phyloP scores from a whole-genome alignment of 2,888 invertebrate genomes.

The Acronicta aceris region DNA sequence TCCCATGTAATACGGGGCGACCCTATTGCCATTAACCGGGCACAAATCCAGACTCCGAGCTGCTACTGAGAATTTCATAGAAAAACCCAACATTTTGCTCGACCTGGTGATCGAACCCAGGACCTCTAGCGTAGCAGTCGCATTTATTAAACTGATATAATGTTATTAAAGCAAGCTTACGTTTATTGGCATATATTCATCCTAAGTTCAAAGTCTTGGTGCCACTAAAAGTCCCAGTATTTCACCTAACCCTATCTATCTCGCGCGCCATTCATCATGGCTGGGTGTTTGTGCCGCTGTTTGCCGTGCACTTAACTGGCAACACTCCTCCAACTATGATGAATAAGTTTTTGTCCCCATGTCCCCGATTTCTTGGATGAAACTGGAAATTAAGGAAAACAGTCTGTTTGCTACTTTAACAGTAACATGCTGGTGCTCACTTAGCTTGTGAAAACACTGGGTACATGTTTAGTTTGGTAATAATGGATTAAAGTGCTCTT shows the following conservation, averaged over 20 bases:
- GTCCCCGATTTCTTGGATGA: conserved; percentile 27
- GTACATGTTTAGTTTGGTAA: conserved; percentile 16
- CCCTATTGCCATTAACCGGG: no score
- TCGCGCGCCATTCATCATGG: conserved; percentile 62
- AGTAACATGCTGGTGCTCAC: conserved; percentile 9
- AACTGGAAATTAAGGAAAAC: conserved; percentile 27
- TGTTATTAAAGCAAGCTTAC: no score
- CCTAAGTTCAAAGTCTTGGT: conserved; percentile 21
- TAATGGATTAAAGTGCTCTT: conserved; percentile 22
- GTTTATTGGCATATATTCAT: no score
- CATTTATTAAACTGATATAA: no score
- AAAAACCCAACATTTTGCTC: no score
- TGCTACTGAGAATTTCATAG: no score
- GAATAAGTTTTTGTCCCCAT: conserved; percentile 51
- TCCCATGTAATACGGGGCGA: no score
- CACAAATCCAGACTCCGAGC: no score
- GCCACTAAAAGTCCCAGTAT: conserved; percentile 35
- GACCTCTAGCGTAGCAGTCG: no score
- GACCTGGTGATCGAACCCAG: no score
- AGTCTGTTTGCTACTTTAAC: conserved; percentile 27
- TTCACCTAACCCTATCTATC: conserved; percentile 64
- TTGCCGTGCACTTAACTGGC: conserved; percentile 59
- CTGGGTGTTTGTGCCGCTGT: conserved; percentile 59
- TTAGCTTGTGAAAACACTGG: conserved; percentile 1
- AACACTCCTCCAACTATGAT: conserved; percentile 56